These are phyloP conservation scores for Phrynocephalus vlangalii DNA, from an alignment of 2,797 vertebrate species.

Conservation along the genomic window DNA sequence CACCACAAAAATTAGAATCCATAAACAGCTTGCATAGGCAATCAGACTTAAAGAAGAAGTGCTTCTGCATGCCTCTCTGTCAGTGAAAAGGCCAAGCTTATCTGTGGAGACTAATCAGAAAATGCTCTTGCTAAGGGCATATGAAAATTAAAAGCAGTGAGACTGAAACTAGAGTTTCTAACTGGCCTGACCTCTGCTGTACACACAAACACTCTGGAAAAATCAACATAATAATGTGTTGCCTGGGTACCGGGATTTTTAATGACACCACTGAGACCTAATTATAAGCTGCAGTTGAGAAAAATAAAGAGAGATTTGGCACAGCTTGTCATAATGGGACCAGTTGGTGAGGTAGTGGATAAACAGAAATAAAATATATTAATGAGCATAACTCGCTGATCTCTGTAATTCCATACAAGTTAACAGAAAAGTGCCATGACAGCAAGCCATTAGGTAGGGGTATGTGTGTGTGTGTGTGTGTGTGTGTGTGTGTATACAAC, in stretches of 20 bases:
- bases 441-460: background rate
- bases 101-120: constrained; percentile 20
- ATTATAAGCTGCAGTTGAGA: constrained; percentile 26
- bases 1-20: background rate
- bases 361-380: constrained; percentile 35
- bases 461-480: no score
- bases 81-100: background rate
- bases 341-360: background rate
- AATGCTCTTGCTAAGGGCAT: background rate
- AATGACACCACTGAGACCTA: constrained; percentile 26
- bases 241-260: constrained; percentile 25
- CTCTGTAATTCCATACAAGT: background rate
- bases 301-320: constrained; percentile 26
- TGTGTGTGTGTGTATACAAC: background rate
- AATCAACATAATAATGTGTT: constrained; percentile 9
- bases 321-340: background rate
- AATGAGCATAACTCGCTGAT: background rate
- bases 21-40: background rate
- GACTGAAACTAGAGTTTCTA: background rate
- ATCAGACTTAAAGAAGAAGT: background rate
- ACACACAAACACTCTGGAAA: background rate
- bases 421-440: background rate
- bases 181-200: background rate
- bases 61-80: constrained; percentile 3
- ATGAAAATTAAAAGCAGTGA: constrained; percentile 23